Percentiles rank a stretch among this genome's conserved stretches.
Evolutionary conservation across 2,113 vertebrate species (phyloP).

Genomic region (Beaufortia kweichowensis): DNA sequence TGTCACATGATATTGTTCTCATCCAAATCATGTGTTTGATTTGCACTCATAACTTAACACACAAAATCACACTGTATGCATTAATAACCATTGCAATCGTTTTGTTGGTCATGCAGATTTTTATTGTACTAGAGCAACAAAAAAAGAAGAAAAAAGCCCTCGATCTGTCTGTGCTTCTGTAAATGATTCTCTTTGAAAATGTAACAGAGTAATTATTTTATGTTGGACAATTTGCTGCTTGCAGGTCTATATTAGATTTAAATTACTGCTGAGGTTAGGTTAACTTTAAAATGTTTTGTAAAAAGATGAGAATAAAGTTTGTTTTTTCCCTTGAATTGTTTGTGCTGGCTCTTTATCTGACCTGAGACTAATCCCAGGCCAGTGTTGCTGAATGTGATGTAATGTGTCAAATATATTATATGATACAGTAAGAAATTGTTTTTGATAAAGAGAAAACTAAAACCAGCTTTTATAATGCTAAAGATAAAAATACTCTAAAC

Average conservation of each 20-base stretch:
- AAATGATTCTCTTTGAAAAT: constrained; percentile 57
- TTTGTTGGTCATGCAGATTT: constrained; percentile 45
- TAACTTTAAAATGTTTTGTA: constrained; percentile 76
- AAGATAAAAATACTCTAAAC: too few species aligned
- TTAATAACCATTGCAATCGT: constrained; percentile 18
- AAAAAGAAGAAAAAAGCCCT: constrained; percentile 48
- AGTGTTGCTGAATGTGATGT: too few species aligned
- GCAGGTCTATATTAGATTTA: constrained; percentile 65
- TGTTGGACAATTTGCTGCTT: constrained; percentile 61
- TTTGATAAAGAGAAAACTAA: too few species aligned
- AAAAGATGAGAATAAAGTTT: constrained; percentile 69
- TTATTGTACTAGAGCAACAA: constrained; percentile 69
- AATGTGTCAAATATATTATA: too few species aligned
- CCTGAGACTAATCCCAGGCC: background rate
- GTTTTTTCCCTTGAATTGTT: constrained; percentile 63
- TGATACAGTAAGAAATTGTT: too few species aligned
- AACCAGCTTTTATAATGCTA: too few species aligned
- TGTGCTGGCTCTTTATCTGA: background rate
- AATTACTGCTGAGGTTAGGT: constrained; percentile 62
- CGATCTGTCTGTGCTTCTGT: constrained; percentile 57
- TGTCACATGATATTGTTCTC: constrained; percentile 24
- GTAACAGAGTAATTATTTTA: constrained; percentile 62
- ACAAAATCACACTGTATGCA: background rate
- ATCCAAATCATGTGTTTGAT: constrained; percentile 37
- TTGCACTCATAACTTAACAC: constrained; percentile 32